A percentile compares a stretch with the other conserved stretches of the same genome.
Conservation (phyloP, 2,888 invertebrate species). For the Automeris io region DNA sequence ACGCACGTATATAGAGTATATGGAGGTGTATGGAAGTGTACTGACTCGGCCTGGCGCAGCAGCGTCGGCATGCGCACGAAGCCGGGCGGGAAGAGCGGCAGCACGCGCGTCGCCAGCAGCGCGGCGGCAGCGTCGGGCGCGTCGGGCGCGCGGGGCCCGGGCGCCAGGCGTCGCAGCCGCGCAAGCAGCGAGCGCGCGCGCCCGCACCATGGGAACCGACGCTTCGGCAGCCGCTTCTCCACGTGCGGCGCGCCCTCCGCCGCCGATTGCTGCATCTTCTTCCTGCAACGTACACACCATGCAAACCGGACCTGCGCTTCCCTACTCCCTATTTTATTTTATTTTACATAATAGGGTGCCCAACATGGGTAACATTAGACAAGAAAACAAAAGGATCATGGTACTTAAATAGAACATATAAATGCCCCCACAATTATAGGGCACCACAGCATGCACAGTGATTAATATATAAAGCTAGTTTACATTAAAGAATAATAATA, state of each 20-base stretch:
- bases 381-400: no score
- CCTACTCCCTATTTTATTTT: no score
- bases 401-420: no score
- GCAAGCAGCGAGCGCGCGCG: constrained; percentile 36
- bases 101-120: constrained; percentile 77
- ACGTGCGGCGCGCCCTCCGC: constrained; percentile 66
- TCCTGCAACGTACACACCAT: constrained; percentile 30
- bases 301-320: no score
- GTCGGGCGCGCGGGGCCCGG: constrained; percentile 36
- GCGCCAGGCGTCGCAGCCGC: constrained; percentile 24
- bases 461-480: no score
- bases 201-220: constrained; percentile 83
- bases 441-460: no score
- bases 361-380: no score
- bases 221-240: constrained; percentile 79
- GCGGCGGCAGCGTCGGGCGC: constrained; percentile 44
- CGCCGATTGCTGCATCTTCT: constrained; percentile 50
- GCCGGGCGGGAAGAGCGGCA: constrained; percentile 81
- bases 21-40: constrained; percentile 12
- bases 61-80: constrained; percentile 80
- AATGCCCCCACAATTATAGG: no score
- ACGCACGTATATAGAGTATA: no score
- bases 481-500: no score
- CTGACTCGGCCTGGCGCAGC: constrained; percentile 69
- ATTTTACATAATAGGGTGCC: no score